Base-by-base conservation (phyloP, 1,140 invertebrate genomes). In the Aphidius gifuensis region DNA sequence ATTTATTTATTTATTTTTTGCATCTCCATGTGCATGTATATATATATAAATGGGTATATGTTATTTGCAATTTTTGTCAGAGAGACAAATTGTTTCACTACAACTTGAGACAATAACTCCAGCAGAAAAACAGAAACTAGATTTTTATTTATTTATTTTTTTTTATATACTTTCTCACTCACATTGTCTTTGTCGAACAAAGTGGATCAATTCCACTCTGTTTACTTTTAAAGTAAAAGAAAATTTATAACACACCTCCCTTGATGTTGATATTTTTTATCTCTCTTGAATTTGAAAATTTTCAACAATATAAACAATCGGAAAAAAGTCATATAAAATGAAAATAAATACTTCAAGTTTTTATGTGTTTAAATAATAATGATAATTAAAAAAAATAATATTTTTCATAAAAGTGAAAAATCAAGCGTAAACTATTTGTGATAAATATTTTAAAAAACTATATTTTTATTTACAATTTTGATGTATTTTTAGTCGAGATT, bases 171-270 rank as follows among this genome's bases (percentile, higher is more conserved):
- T 49, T 49, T 49, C 47, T 21, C 11, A 32, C 23, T 21, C 9
- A 32, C 16, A 16, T 16, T 16, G 21, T 51, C 49, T 38, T 51
- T 38, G 49, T 23, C 49, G 49, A 51, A 51, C 49, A 51, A 51
- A 51, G 49, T 51, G 49, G 32, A 51, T 51, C 49, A 51, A 51
- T 51, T 51, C 49, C 49, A 51, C 49, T 9, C 49, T 32, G 49
- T 51, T 51, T 51, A 8, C 49, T 9, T 51, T 51, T 51, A 32
- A 51, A 51, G 23, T 32, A 21, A 9, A 38, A 51, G 38, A 9
- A 51, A 51, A 51, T 51, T 51, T 51, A 51, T 51, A 38, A 51
- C 32, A 51, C 49, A 51, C 9, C 23, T 45, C 16, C 21, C 45
- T 21, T 47, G 21, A 9, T 53, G 23, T 32, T 32, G 2, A 32